Conservation (phyloP, 1,140 invertebrate species). For the Dysdera silvatica region DNA sequence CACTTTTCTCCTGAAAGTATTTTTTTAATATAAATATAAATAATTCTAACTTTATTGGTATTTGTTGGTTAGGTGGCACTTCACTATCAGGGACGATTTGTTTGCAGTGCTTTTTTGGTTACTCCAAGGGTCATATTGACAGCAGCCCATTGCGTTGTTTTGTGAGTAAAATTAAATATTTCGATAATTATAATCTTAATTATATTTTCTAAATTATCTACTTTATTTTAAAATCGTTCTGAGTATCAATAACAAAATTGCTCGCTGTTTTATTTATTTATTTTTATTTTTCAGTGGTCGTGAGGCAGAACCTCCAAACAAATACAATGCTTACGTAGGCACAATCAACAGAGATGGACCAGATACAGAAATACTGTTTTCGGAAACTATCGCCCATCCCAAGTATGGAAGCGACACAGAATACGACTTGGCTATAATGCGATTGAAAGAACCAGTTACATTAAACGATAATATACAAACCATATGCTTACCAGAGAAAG, state of each 20-base stretch:
- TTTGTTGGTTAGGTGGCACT: conserved; percentile 9
- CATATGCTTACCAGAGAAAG: conserved; percentile 38
- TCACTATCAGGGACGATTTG: conserved; percentile 19
- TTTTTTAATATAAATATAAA: no score
- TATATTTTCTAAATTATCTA: neutral
- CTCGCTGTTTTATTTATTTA: neutral
- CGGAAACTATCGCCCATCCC: conserved; percentile 5
- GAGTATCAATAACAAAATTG: neutral
- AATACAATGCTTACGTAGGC: conserved; percentile 14
- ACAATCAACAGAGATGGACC: conserved; percentile 13
- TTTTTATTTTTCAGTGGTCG: neutral
- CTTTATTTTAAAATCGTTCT: neutral
- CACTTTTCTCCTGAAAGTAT: no score
- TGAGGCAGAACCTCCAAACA: conserved; percentile 5
- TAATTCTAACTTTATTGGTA: no score
- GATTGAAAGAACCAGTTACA: conserved; percentile 60
- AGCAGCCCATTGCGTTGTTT: conserved; percentile 19
- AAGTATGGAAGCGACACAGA: conserved; percentile 21
- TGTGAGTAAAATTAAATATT: conserved; percentile 8
- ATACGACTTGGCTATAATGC: conserved; percentile 61
- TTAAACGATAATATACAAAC: conserved; percentile 32
- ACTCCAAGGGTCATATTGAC: conserved; percentile 14
- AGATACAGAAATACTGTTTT: conserved; percentile 2
- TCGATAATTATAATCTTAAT: neutral
- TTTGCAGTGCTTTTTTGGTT: conserved; percentile 13